Conservation (phyloP, 2,888 invertebrate species). For the Saturnia pavonia region DNA sequence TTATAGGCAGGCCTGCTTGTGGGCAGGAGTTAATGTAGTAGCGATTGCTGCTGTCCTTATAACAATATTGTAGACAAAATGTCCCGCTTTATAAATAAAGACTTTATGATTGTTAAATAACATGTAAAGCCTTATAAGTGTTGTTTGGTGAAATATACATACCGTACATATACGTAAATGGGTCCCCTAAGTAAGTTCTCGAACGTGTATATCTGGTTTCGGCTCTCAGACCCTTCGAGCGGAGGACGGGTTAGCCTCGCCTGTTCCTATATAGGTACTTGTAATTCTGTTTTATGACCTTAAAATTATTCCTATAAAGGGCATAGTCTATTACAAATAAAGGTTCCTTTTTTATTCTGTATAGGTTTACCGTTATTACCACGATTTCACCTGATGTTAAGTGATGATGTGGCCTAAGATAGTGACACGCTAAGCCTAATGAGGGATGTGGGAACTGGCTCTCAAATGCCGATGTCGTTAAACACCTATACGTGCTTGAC, state of each 20-base stretch:
- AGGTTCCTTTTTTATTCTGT: too few relatives aligned
- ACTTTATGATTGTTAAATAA: not conserved
- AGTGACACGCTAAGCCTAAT: too few relatives aligned
- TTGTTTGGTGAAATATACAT: conserved; percentile 1
- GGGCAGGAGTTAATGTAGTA: not conserved
- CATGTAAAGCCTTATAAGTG: not conserved
- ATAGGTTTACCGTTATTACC: too few relatives aligned
- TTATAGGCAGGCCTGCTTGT: too few relatives aligned
- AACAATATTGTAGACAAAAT: not conserved
- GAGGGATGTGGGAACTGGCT: too few relatives aligned
- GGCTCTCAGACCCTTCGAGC: not conserved
- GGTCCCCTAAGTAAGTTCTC: not conserved
- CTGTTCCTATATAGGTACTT: not conserved
- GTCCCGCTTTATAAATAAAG: too few relatives aligned
- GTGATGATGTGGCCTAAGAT: too few relatives aligned
- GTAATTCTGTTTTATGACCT: not conserved
- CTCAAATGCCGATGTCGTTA: too few relatives aligned
- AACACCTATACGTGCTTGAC: too few relatives aligned
- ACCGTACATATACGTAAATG: too few relatives aligned
- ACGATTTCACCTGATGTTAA: too few relatives aligned
- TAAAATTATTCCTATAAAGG: not conserved
- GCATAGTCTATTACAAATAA: not conserved
- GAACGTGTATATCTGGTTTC: conserved; percentile 10
- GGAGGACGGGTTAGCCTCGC: not conserved
- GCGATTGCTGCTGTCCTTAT: not conserved